Evolutionary conservation across 2,888 invertebrate species (phyloP).

Genomic region (Heliconius hortense): DNA sequence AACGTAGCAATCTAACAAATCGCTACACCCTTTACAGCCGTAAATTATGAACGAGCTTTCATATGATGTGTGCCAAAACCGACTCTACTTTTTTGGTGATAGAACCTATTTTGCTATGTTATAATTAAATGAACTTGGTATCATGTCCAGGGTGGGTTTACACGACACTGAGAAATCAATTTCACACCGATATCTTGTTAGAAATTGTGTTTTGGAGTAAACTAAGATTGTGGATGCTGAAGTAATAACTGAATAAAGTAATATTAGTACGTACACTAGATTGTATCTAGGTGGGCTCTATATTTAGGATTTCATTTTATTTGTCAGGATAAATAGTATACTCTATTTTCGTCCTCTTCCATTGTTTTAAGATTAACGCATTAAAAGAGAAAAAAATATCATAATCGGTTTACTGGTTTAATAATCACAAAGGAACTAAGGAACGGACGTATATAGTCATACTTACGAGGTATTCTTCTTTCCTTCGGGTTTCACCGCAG

Average conservation of each 20-base stretch:
- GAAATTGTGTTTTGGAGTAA: constrained; percentile 10
- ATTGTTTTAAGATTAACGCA: no score
- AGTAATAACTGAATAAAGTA: not conserved
- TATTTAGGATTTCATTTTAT: no score
- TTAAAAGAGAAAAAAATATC: no score
- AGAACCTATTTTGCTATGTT: constrained; percentile 14
- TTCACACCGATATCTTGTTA: constrained; percentile 30
- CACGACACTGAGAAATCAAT: constrained; percentile 36
- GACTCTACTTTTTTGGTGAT: not conserved
- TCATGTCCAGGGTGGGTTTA: constrained; percentile 32
- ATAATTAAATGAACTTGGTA: constrained; percentile 17
- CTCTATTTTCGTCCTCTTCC: no score
- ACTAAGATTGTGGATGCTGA: not conserved
- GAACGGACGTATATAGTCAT: no score
- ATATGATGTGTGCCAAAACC: constrained; percentile 1
- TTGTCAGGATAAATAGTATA: no score
- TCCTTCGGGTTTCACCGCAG: no score
- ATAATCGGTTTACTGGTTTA: no score
- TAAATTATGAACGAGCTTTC: constrained; percentile 37
- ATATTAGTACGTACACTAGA: no score
- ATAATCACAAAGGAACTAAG: no score
- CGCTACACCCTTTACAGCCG: constrained; percentile 41
- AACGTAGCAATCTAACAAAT: constrained; percentile 44
- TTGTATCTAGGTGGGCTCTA: no score
- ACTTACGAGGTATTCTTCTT: no score